Conservation (phyloP, 2,113 vertebrate genomes). For the Gymnorhina tibicen region DNA sequence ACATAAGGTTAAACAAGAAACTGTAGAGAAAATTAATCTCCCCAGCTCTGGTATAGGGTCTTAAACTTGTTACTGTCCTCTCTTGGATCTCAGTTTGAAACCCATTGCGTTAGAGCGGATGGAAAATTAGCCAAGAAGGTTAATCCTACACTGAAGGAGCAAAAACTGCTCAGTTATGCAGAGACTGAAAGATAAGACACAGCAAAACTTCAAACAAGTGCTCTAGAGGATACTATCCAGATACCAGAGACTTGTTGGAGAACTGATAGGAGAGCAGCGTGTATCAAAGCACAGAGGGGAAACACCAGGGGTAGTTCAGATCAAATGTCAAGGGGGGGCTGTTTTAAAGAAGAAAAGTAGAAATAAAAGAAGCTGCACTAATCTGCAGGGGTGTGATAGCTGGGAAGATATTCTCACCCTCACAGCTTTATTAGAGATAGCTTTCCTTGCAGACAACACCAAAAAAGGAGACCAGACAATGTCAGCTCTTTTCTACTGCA, state of each 20-base stretch:
- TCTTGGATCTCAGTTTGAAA: not conserved
- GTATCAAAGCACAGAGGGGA: not conserved
- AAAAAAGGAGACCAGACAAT: constrained; percentile 5
- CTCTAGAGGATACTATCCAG: not conserved
- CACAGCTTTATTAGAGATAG: not conserved
- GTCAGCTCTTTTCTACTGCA: constrained; percentile 9
- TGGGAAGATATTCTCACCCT: not conserved
- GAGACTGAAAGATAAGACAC: not conserved
- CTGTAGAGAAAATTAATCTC: not conserved
- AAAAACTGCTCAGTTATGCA: not conserved
- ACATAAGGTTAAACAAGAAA: not conserved
- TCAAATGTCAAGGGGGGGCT: not conserved
- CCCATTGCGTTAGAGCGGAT: not conserved
- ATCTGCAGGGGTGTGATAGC: not conserved
- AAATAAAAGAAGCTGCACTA: not conserved
- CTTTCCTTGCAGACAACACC: not conserved
- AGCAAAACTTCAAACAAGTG: not conserved
- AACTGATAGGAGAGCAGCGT: not conserved
- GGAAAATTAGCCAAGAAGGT: not conserved
- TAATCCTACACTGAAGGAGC: not conserved
- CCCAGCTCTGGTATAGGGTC: not conserved
- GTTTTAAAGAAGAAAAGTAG: not conserved
- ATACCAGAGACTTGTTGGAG: not conserved
- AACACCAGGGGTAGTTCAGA: not conserved
- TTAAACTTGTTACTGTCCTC: not conserved